Base-by-base conservation (phyloP, 92 coral and sea anemone species). In the Siderastrea siderea region DNA sequence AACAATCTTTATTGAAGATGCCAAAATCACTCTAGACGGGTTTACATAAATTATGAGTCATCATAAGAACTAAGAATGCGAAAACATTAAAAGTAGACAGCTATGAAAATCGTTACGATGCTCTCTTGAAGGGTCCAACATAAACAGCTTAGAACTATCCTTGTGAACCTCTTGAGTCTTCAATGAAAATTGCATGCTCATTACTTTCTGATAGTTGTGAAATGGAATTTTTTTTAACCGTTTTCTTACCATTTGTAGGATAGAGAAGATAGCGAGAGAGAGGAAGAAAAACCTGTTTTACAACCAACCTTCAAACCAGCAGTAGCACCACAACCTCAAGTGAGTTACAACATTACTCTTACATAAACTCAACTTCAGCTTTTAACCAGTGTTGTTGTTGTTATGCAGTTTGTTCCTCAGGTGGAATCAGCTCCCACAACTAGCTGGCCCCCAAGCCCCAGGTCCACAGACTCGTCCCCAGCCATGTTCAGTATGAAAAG, bases 281-380 rank as follows among this genome's bases (percentile, higher is more conserved):
- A 87, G 47, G 98, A 94, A 65, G 95, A 88, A 5, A 92, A 92
- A 75, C 98, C 99, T 2, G 91, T 88, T 19, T 74, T 97, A 70
- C 96, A 96, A 88, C 98, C 99, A 74, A 95, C 98, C 10, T 97
- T 97, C 73, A 93, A 93, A 85, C 99, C 99, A n/a, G 97, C 99
- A 8, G 86, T 91, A 11, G 75, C 67, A 2, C 85, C 87, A 60
- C 94, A 91, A 74, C 87, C 87, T 60, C 87, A 73, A 13, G 77
- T 71, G 59, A 69, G 73, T 65, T 10, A 6, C 54, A 0, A 0
- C 44, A 5, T 54, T 61, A 13, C 14, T 74, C 43, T n/a, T 51
- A 7, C 62, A 16, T 9, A 13, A 47, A 12, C 17, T 47, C 10
- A 12, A 1, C 4, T 13, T 11, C 10, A 5, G 47, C 38, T 65